phyloP scores from a whole-genome alignment of 2,888 invertebrate species.

The Antheraea assamensis region DNA sequence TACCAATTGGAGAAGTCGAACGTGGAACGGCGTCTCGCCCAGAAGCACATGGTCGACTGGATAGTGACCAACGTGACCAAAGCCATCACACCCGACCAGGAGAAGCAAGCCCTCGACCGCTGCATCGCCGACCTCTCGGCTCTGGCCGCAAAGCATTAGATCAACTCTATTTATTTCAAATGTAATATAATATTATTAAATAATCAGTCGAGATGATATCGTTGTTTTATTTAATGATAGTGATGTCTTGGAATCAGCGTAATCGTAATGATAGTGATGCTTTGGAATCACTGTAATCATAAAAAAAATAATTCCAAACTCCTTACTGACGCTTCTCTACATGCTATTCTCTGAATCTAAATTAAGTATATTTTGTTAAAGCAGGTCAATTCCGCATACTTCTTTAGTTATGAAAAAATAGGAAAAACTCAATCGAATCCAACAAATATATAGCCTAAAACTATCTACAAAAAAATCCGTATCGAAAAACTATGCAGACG shows the following conservation, averaged over 20 bases:
- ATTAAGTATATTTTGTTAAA: no score
- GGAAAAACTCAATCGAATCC: no score
- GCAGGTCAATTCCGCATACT: no score
- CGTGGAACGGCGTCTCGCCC: constrained; percentile 91
- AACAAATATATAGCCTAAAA: no score
- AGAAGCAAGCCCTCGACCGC: constrained; percentile 92
- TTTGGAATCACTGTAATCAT: no score
- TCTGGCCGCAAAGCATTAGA: constrained; percentile 82
- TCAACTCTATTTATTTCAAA: constrained; percentile 24
- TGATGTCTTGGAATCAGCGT: background rate
- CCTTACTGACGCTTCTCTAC: no score
- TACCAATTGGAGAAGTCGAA: constrained; percentile 95
- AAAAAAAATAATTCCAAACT: no score
- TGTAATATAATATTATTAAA: constrained; percentile 21
- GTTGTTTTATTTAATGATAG: background rate
- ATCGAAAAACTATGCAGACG: no score
- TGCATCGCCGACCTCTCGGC: constrained; percentile 93
- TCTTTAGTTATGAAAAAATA: no score
- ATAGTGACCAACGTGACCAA: constrained; percentile 91
- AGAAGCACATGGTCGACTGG: constrained; percentile 97
- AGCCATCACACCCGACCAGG: constrained; percentile 96
- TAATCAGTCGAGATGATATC: constrained; percentile 14
- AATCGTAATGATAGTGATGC: no score
- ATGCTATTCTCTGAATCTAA: no score
- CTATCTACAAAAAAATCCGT: no score